A percentile compares a stretch with the other conserved stretches of the same genome.
These are phyloP conservation scores for Coreoperca whiteheadi DNA, from an alignment of 2,113 vertebrate species.

Conservation along the genomic window DNA sequence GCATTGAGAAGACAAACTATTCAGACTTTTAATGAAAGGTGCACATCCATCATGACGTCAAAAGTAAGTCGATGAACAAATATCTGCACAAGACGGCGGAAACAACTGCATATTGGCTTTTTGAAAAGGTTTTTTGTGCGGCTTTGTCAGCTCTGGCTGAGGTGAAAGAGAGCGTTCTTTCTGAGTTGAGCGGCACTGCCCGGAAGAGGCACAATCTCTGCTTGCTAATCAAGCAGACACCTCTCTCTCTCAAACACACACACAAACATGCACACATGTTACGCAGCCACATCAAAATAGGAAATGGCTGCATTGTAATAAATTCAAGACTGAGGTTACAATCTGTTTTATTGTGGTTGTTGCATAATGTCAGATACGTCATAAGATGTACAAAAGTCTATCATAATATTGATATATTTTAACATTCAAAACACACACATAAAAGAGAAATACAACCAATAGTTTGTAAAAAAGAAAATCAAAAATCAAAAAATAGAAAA, in stretches of 20 bases:
- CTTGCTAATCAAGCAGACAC: conserved; percentile 63
- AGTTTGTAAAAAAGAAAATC: neutral
- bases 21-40: conserved; percentile 48
- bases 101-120: conserved; percentile 40
- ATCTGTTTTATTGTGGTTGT: neutral
- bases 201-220: conserved; percentile 53
- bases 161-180: conserved; percentile 67
- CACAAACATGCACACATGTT: neutral
- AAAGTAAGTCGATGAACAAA: conserved; percentile 40
- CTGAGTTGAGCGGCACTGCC: conserved; percentile 49
- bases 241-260: neutral
- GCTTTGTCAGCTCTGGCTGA: conserved; percentile 52
- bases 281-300: neutral
- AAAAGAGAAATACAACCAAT: neutral
- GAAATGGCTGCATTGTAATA: neutral
- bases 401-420: neutral
- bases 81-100: conserved; percentile 54
- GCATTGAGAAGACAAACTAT: conserved; percentile 12
- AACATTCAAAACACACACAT: neutral
- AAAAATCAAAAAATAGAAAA: too few species aligned
- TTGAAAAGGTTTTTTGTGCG: conserved; percentile 50
- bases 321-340: neutral
- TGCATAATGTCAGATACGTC: neutral
- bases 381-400: neutral
- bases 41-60: conserved; percentile 56